Percentiles rank a stretch among this genome's conserved stretches.
Evolutionary conservation across 2,113 vertebrate genomes (phyloP).

Genomic region (Hypanus sabinus): DNA sequence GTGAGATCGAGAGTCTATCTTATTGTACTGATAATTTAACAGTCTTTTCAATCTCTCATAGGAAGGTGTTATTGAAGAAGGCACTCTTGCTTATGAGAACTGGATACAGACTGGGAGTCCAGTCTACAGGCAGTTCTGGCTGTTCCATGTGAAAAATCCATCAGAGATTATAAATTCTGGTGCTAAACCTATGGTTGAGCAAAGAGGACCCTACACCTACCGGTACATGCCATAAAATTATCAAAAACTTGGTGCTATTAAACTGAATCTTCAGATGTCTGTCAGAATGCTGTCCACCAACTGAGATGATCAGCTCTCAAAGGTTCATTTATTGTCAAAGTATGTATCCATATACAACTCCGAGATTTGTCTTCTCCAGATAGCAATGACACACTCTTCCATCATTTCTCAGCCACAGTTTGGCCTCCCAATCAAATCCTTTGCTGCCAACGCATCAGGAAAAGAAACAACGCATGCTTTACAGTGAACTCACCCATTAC

Average conservation of each 20-base stretch:
- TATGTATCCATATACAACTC: no score
- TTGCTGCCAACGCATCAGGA: not conserved
- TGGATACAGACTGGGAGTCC: slow-evolving; percentile 65
- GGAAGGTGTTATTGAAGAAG: slow-evolving; percentile 74
- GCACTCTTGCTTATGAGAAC: slow-evolving; percentile 75
- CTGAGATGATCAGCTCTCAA: not conserved
- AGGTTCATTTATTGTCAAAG: no score
- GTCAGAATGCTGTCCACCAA: not conserved
- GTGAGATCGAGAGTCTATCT: no score
- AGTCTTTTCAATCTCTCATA: slow-evolving; percentile 46
- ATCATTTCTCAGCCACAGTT: not conserved
- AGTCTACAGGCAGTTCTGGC: slow-evolving; percentile 84
- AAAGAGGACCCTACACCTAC: slow-evolving; percentile 89
- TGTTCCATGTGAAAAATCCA: slow-evolving; percentile 78
- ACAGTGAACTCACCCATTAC: not conserved
- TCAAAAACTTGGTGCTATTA: no score
- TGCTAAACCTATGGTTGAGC: slow-evolving; percentile 56
- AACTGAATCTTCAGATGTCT: not conserved
- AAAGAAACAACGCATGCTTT: not conserved
- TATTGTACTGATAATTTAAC: not conserved
- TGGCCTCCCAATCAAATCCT: not conserved
- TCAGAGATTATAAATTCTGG: slow-evolving; percentile 55
- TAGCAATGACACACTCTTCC: not conserved
- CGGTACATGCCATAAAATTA: slow-evolving; percentile 53
- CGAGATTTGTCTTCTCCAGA: no score